Conservation (phyloP, 2,888 invertebrate genomes). For the Parthenolecanium corni region DNA sequence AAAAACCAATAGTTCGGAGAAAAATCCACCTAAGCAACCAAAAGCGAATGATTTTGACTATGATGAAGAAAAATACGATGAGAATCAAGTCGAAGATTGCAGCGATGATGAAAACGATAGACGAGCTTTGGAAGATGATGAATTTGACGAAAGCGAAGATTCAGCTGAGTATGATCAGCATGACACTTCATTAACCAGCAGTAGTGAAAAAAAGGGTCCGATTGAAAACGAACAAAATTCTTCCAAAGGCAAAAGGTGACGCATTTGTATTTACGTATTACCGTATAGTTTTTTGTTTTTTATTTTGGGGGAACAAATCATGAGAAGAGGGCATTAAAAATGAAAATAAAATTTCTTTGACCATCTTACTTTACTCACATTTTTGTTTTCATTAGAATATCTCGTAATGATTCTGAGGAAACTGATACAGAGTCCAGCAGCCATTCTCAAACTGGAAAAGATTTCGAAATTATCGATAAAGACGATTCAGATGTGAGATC, state of each 20-base stretch:
- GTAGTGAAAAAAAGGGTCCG: no score
- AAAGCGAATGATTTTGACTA: slow-evolving; percentile 72
- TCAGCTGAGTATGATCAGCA: background rate
- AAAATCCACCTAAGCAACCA: slow-evolving; percentile 45
- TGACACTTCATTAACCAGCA: background rate
- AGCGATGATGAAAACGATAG: slow-evolving; percentile 31
- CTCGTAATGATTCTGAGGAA: slow-evolving; percentile 36
- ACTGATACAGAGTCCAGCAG: slow-evolving; percentile 70
- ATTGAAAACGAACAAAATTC: no score
- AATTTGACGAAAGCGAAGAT: background rate
- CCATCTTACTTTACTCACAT: background rate
- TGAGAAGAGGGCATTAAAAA: no score
- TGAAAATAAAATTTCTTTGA: no score
- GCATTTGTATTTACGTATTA: no score
- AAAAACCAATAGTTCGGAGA: background rate
- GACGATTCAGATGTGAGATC: slow-evolving; percentile 37
- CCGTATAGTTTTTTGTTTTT: no score
- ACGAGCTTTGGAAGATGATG: background rate
- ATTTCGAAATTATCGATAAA: slow-evolving; percentile 75
- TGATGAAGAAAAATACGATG: slow-evolving; percentile 28
- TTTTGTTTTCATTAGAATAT: slow-evolving; percentile 7
- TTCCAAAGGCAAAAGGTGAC: no score
- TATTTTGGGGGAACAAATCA: no score
- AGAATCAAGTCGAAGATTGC: slow-evolving; percentile 22
- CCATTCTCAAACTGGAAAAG: slow-evolving; percentile 68